Evolutionary conservation across 2,113 vertebrate genomes (phyloP).

Genomic region (Meles meles): DNA sequence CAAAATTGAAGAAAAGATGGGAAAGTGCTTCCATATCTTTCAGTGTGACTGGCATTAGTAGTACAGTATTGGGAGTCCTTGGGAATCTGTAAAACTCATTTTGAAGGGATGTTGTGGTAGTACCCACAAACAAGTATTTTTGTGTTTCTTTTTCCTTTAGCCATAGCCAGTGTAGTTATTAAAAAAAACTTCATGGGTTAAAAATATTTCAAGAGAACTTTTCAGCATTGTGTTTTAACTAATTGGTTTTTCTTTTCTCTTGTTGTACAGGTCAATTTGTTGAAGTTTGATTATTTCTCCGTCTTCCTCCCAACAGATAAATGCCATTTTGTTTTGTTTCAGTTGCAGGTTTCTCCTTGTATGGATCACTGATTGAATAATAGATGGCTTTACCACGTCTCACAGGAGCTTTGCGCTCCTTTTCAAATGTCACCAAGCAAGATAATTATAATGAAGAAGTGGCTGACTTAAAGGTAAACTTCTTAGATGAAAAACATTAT

Average conservation of each 20-base stretch:
- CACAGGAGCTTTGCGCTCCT: slow-evolving; percentile 94
- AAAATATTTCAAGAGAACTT: slow-evolving; percentile 8
- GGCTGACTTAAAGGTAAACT: slow-evolving; percentile 90
- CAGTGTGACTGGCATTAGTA: neutral
- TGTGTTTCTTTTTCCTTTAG: neutral
- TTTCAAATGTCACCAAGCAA: slow-evolving; percentile 95
- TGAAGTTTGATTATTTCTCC: neutral
- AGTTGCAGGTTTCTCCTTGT: slow-evolving; percentile 77
- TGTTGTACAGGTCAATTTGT: neutral
- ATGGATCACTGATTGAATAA: slow-evolving; percentile 81
- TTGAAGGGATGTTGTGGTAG: neutral
- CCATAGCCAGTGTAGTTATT: neutral
- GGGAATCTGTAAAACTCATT: neutral
- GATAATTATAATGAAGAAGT: slow-evolving; percentile 89
- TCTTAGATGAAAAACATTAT: slow-evolving; percentile 48
- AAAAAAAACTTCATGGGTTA: neutral
- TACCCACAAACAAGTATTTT: neutral
- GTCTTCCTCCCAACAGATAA: slow-evolving; percentile 18
- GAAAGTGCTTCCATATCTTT: neutral
- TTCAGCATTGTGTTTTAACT: slow-evolving; percentile 26
- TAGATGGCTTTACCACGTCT: slow-evolving; percentile 95
- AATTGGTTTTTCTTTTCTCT: neutral
- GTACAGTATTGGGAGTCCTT: neutral
- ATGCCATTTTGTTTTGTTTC: slow-evolving; percentile 69
- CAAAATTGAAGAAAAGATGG: neutral